phyloP scores from a whole-genome alignment of 2,888 invertebrate species.

The Disparrhopalites patrizii region DNA sequence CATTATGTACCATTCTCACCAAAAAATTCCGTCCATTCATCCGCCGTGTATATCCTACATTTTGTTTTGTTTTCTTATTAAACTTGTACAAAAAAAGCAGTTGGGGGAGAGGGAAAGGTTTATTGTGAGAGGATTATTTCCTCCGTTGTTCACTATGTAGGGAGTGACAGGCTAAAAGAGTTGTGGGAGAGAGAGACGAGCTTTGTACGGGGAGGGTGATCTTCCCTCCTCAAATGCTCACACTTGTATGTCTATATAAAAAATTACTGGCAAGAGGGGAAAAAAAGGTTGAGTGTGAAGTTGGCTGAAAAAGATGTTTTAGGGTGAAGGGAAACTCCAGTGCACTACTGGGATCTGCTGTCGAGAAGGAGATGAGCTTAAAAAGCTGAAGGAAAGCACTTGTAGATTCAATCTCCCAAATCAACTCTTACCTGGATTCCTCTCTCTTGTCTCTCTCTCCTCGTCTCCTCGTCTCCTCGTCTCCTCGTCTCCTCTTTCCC shows the following conservation, averaged over 20 bases:
- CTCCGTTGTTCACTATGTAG: neutral
- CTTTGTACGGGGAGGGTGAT: neutral
- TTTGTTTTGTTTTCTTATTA: neutral
- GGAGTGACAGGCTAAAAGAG: neutral
- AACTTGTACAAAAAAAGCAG: neutral
- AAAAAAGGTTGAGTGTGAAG: no score
- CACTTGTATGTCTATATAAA: no score
- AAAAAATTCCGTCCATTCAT: no score
- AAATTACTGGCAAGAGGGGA: no score
- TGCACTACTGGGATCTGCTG: constrained; percentile 8
- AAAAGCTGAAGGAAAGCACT: constrained; percentile 12
- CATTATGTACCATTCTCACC: no score
- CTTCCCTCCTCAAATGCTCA: neutral
- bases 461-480: neutral
- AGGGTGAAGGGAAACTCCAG: no score
- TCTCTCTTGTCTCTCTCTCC: constrained; percentile 11
- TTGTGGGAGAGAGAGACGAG: neutral
- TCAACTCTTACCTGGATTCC: constrained; percentile 3
- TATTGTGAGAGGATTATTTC: neutral
- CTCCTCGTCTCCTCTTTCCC: neutral
- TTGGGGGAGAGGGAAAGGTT: neutral
- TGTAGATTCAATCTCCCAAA: no score
- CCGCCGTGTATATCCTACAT: no score
- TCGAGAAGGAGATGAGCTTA: constrained; percentile 29
- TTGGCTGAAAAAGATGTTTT: no score